Evolutionary conservation across 2,888 invertebrate species (phyloP), one percentile per base, ranked within the genome.

Genomic region (Sphecodes monilicornis): DNA sequence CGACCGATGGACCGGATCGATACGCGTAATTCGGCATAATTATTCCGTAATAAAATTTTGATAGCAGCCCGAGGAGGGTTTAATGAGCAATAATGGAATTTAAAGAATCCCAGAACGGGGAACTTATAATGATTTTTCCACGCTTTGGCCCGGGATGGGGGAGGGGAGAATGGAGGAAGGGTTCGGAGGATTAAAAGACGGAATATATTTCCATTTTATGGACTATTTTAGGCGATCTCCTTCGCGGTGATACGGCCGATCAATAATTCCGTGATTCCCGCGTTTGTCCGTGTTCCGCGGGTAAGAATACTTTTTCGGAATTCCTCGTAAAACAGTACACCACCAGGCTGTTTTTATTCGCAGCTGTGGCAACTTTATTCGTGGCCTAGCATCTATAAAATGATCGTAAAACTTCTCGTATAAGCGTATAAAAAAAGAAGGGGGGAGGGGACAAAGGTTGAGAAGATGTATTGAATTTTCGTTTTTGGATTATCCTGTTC

Each of bases 221-320:
- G 78, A 75, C 78, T 79, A 79, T 84, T 80, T 81, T 60, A 83
- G 57, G 50, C 72, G 80, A 73, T 76, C 71, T 36, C 11, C 54
- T 68, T 75, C 66, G 70, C 64, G 60, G 16, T 10, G 73, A 87
- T 85, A 78, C 57, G 78, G 36, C 16, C 46, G 82, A 85, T 86
- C 76, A 85, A 85, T 77, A 85, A 87, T 87, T 77, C 71, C 64
- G 70, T 74, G 73, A 84, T 82, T 77, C 60, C 57, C 66, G 64
- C n/a, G 43, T 18, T 64, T 43, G 41, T 18, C 50, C 41, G 10
- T 54, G 57, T 68, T 26, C 71, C 43, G 18, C 22, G 43, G 64
- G 41, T 29, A 43, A 54, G 77, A 82, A 84, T 82, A 74, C 77
- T 74, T 82, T 84, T 84, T 82, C 66, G 26, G 77, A 84, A 77